These are phyloP conservation scores for Nezara viridula DNA, from an alignment of 2,888 invertebrate species.

Conservation along the genomic window DNA sequence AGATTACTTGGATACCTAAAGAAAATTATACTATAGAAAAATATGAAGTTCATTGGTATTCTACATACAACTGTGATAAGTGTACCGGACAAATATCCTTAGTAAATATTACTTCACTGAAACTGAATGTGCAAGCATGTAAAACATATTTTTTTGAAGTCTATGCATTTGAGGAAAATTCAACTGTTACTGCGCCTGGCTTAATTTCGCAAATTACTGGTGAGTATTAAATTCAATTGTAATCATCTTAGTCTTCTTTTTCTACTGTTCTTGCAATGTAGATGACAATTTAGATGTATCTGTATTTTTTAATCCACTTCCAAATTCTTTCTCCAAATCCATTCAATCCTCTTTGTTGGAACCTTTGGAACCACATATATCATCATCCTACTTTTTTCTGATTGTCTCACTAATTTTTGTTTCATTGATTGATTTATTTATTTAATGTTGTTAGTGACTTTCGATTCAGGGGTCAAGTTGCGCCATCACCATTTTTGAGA, in stretches of 20 bases:
- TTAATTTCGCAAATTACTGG: conserved; percentile 51
- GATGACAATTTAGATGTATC: neutral
- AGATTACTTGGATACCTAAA: conserved; percentile 51
- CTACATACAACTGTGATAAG: conserved; percentile 20
- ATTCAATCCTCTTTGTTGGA: neutral
- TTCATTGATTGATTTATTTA: too few species aligned
- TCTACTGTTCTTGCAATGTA: neutral
- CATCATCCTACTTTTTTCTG: too few species aligned
- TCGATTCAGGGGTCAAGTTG: too few species aligned
- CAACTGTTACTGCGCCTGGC: conserved; percentile 26
- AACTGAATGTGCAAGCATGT: conserved; percentile 51
- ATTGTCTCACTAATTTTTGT: too few species aligned
- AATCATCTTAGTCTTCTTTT: neutral
- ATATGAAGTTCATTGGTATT: conserved; percentile 58
- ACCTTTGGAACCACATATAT: too few species aligned
- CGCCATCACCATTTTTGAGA: too few species aligned
- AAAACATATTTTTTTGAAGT: conserved; percentile 57
- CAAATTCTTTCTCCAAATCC: neutral
- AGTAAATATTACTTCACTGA: conserved; percentile 19
- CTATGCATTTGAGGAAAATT: conserved; percentile 54
- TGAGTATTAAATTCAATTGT: neutral
- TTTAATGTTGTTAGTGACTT: too few species aligned
- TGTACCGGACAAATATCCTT: conserved; percentile 1
- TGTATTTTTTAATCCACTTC: neutral
- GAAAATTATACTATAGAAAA: conserved; percentile 43